Evolutionary conservation across 1,140 invertebrate species (phyloP).

Genomic region (Drosophila guanche): DNA sequence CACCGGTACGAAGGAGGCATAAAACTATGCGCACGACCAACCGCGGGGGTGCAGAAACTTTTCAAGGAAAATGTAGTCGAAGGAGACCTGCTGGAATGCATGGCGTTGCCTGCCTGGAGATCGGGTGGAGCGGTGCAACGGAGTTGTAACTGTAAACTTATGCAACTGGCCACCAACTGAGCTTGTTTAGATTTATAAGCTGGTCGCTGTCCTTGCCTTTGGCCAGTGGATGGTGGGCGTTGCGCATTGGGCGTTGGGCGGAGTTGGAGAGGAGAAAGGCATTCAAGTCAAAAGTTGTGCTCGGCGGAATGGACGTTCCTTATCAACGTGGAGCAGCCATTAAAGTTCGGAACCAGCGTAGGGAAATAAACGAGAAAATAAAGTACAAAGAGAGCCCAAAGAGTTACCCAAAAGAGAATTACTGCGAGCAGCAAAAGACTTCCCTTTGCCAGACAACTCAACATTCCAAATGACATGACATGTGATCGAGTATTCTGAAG

Average conservation of each 20-base stretch:
- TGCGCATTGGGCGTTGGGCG: background rate
- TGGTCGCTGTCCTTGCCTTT: slow-evolving; percentile 34
- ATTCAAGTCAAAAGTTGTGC: slow-evolving; percentile 8
- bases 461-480: too few species aligned
- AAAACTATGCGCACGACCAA: slow-evolving; percentile 49
- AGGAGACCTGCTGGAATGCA: slow-evolving; percentile 37
- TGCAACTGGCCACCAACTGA: slow-evolving; percentile 56
- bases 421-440: too few species aligned
- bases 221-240: slow-evolving; percentile 2
- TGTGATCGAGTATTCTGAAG: too few species aligned
- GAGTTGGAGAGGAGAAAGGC: too few species aligned
- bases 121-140: background rate
- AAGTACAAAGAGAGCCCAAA: slow-evolving; percentile 10
- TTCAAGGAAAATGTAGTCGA: slow-evolving; percentile 15
- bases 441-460: too few species aligned
- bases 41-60: slow-evolving; percentile 43
- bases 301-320: slow-evolving; percentile 27
- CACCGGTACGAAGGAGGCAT: slow-evolving; percentile 16
- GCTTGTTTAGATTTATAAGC: slow-evolving; percentile 63
- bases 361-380: slow-evolving; percentile 1
- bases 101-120: slow-evolving; percentile 1
- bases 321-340: slow-evolving; percentile 37
- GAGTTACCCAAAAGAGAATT: too few species aligned
- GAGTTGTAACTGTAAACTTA: slow-evolving; percentile 49
- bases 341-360: slow-evolving; percentile 11